Conservation (phyloP, 2,113 vertebrate genomes). For the Gambusia affinis region DNA sequence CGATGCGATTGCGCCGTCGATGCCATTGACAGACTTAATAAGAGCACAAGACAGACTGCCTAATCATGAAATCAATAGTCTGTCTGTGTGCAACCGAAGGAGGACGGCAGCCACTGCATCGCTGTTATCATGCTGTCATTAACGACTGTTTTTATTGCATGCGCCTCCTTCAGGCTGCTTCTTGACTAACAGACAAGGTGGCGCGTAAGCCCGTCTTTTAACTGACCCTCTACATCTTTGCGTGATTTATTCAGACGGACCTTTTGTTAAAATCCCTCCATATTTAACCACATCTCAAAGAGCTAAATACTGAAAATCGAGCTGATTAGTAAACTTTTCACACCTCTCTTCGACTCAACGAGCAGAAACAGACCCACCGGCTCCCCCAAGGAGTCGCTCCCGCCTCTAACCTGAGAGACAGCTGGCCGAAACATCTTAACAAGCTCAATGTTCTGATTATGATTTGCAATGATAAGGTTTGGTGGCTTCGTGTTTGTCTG, state of each 20-base stretch:
- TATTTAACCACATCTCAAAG: neutral
- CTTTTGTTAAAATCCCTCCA: neutral
- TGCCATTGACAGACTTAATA: slow-evolving; percentile 57
- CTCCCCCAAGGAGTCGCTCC: slow-evolving; percentile 13
- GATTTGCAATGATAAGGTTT: slow-evolving; percentile 49
- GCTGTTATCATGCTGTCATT: slow-evolving; percentile 40
- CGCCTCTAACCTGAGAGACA: slow-evolving; percentile 42
- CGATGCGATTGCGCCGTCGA: slow-evolving; percentile 23
- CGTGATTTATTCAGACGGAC: neutral
- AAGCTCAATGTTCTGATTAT: slow-evolving; percentile 63
- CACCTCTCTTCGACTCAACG: slow-evolving; percentile 14
- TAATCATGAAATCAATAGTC: slow-evolving; percentile 72
- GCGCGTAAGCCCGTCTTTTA: neutral
- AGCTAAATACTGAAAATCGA: neutral
- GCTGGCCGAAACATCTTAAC: slow-evolving; percentile 54
- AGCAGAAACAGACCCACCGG: slow-evolving; percentile 21
- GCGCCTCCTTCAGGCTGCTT: neutral
- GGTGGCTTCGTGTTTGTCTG: slow-evolving; percentile 27
- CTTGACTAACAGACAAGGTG: neutral
- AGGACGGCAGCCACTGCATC: slow-evolving; percentile 36
- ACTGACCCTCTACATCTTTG: neutral
- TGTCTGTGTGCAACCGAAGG: slow-evolving; percentile 42
- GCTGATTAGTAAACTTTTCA: neutral
- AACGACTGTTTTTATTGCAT: slow-evolving; percentile 5
- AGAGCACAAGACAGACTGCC: slow-evolving; percentile 59